Evolutionary conservation across 2,888 invertebrate genomes (phyloP), one percentile per base, ranked within the genome.

Genomic region (Bimastos eiseni): DNA sequence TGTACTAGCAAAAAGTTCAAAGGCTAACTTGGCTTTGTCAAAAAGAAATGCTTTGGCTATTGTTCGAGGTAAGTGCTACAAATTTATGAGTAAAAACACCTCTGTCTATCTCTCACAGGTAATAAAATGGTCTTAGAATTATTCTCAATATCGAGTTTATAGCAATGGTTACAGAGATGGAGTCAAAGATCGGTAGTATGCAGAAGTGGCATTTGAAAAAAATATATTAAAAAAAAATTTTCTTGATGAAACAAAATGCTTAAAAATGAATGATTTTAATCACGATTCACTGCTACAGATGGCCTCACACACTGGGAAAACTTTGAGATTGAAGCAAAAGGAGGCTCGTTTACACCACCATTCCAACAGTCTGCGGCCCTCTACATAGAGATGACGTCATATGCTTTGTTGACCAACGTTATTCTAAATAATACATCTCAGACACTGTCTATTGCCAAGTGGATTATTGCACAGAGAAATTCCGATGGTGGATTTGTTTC

Each of bases 401-500:
- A 91, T 88, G 91, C 90, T 37, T 37, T 90, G 33, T 36, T 44
- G 83, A 88, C 88, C 37, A 90, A 84, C 83, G 55, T 37, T 41
- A 21, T 70, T 15, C 44, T 30, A 36, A 86, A 86, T 24, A 88
- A 88, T 41, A n/a, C 91, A 8, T n/a, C 11, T 37, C 33, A 88
- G 8, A 38, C 91, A 21, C 92, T 94, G 44, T 93, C 93, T 19
- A 93, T 95, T 90, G 93, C 94, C 93, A 94, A 94, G 91, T 95
- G 95, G 95, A 91, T 95, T 24, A 93, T 94, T 17, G 91, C 93
- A 4, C 94, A 95, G 92, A 92, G 94, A 88, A 94, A 94, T 89
- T 93, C 94, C 11, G 92, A 93, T 49, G 95, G 95, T n/a, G 94
- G 95, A 21, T 95, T 94, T 92, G 91, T 93, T 34, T 95, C 95